Evolutionary conservation across 2,797 vertebrate genomes (phyloP).

Genomic region (Myripristis murdjan): DNA sequence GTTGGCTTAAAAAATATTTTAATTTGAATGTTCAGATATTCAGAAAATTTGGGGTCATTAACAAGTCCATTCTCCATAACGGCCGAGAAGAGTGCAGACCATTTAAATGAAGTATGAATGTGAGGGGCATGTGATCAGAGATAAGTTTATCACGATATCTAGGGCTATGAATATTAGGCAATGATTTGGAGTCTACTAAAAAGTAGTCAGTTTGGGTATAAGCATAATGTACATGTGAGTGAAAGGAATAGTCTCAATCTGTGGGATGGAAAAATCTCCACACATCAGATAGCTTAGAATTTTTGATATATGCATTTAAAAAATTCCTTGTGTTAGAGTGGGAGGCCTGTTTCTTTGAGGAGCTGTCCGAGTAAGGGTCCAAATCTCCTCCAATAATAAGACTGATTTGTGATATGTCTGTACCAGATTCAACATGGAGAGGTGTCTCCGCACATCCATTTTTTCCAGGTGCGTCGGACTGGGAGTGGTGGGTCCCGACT

Average conservation of each 20-base stretch:
- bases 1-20: not conserved
- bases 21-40: not conserved
- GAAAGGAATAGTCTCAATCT: constrained; percentile 2
- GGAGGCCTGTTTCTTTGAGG: not conserved
- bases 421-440: too few relatives aligned
- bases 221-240: not conserved
- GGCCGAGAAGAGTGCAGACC: not conserved
- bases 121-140: not conserved
- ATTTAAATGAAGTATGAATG: not conserved
- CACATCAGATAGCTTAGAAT: not conserved
- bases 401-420: constrained; percentile 1
- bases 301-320: not conserved
- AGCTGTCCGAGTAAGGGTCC: too few relatives aligned
- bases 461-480: too few relatives aligned
- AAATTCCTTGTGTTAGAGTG: constrained; percentile 3
- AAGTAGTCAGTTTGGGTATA: constrained; percentile 2
- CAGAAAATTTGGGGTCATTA: not conserved
- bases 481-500: too few relatives aligned
- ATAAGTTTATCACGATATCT: not conserved
- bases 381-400: too few relatives aligned
- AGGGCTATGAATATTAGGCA: not conserved
- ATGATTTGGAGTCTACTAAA: not conserved
- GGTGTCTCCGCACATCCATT: too few relatives aligned
- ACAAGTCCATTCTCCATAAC: not conserved
- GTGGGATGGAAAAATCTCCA: not conserved